Conservation (phyloP, 1,140 invertebrate species). For the Drosophila azteca region DNA sequence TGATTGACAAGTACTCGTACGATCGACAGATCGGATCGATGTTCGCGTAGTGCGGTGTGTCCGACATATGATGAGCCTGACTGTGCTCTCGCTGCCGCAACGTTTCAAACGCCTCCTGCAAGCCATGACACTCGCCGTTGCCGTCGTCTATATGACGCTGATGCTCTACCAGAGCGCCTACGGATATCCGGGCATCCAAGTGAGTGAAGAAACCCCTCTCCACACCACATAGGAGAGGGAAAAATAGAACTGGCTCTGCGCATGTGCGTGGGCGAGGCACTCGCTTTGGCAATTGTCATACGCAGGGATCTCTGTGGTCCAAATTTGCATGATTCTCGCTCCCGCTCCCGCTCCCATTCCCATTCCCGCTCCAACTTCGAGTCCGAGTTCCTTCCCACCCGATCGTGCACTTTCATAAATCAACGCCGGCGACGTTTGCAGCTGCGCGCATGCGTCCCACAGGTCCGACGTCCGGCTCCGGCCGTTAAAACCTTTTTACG, state of each 20-base stretch:
- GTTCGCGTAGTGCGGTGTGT: slow-evolving; percentile 58
- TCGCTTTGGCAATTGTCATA: slow-evolving; percentile 60
- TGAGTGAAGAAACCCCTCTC: slow-evolving; percentile 44
- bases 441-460: slow-evolving; percentile 74
- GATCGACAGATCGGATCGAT: slow-evolving; percentile 45
- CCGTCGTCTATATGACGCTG: slow-evolving; percentile 81
- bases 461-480: slow-evolving; percentile 30
- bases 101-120: slow-evolving; percentile 83
- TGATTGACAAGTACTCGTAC: no score
- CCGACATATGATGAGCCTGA: slow-evolving; percentile 76
- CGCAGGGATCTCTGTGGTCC: slow-evolving; percentile 33
- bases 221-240: no score
- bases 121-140: slow-evolving; percentile 83
- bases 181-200: slow-evolving; percentile 82
- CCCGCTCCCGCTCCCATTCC: slow-evolving; percentile 2
- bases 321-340: slow-evolving; percentile 64
- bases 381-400: neutral
- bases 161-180: slow-evolving; percentile 83
- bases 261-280: slow-evolving; percentile 33
- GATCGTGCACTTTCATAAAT: slow-evolving; percentile 80
- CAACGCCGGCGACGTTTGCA: slow-evolving; percentile 73
- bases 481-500: slow-evolving; percentile 76
- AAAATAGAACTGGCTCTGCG: neutral
- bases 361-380: neutral
- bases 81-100: slow-evolving; percentile 82